Base-by-base conservation (phyloP, 2,888 invertebrate genomes). In the Pemphredon lugubris region DNA sequence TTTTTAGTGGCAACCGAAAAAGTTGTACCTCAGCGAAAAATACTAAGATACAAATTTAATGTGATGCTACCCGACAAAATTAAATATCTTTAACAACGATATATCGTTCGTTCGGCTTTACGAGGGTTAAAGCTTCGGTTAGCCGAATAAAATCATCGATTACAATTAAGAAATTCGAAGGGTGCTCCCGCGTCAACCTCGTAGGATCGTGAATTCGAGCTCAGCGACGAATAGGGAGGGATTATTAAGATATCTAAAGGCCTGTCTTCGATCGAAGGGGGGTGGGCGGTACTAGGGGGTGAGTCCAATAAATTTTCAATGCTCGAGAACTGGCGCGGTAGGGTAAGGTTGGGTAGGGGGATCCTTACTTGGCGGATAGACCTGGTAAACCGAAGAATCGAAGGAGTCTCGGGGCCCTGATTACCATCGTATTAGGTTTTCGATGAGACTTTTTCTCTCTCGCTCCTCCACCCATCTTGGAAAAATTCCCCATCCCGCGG, bases 281-380 rank as follows among this genome's bases (percentile, higher is more conserved):
- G n/a, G n/a, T n/a, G n/a, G n/a, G n/a, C n/a, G n/a, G n/a, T n/a
- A n/a, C n/a, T n/a, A 39, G 7, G 32, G 51, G 13, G 68, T 42
- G 54, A 20, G 63, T 77, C 73, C 77, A 81, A 86, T 86, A 85
- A 86, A 86, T 86, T 85, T 83, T 79, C 82, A 84, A 84, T 83
- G 79, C 73, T 69, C 73, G 63, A 58, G 59, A 64, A 63, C 54
- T 45, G 60, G 70, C 54, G 45, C 51, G 58, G 40, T 42, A 26
- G 26, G 26, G 26, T 26, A 5, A 7, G 50, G 40, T 66, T 53
- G 44, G n/a, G n/a, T n/a, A n/a, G n/a, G n/a, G n/a, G n/a, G 67
- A 55, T 70, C 75, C 63, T 55, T 67, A 42, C 48, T 54, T 42
- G 68, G 37, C 47, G 73, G 48, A 76, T 73, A 64, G 65, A 67